Evolutionary conservation across 2,888 invertebrate genomes (phyloP), one percentile per base, ranked within the genome.

Genomic region (Itoplectis maculator): DNA sequence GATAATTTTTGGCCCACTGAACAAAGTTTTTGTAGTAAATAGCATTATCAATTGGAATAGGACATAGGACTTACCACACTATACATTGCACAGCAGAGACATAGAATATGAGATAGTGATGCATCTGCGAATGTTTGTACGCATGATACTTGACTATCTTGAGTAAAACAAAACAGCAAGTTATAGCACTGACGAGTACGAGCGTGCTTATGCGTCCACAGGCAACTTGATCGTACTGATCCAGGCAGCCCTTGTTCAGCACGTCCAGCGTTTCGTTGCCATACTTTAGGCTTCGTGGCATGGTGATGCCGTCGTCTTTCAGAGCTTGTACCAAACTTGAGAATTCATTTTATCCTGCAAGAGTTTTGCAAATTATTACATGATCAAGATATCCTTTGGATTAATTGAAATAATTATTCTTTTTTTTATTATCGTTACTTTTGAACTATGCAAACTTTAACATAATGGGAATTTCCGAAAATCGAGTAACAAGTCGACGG

Each of bases 61-160:
- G 29, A 29, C 29, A 29, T 66, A 13, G 5, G 73, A 89, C 91
- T 90, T 89, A 94, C 94, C 93, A 93, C 59, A 93, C 88, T 56
- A 93, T 88, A 87, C 93, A 93, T 88, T 94, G 93, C 45, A 94
- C 86, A 13, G 92, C 92, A 47, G 94, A 94, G 40, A 93, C 91
- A 87, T 94, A 94, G 87, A 94, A 94, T 82, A 94, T 93, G 81
- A 93, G 91, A 88, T 93, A 94, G 85, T 94, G 94, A 85, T 94
- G 94, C 84, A 93, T 91, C 79, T 93, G 93, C 29, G 92, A 93
- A 85, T 94, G 94, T 68, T 91, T 92, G 80, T 92, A 91, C 29
- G 92, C 86, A 85, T 94, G 94, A 29, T 94, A 92, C 79, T 92
- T 92, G 1, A 93, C 89, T 42, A 94, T 91, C 84, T 93, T 93